Conservation (phyloP, 2,797 vertebrate genomes). For the Epinephelus awoara region DNA sequence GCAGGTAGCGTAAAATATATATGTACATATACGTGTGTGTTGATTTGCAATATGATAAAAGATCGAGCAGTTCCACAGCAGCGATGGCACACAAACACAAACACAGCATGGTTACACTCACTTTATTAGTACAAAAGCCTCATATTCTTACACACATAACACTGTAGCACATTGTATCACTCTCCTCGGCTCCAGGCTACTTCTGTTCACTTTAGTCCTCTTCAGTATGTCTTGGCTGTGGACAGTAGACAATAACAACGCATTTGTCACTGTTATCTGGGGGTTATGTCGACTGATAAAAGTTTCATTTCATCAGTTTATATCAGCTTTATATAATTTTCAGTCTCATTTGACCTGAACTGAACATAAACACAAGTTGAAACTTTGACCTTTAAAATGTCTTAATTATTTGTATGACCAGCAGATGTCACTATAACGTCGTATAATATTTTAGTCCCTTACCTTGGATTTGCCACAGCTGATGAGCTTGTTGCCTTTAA, state of each 20-base stretch:
- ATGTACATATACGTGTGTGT: background rate
- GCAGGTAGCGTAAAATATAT: too few species aligned
- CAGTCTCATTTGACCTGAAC: background rate
- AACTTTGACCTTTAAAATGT: background rate
- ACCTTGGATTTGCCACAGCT: conserved; percentile 81
- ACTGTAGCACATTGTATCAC: background rate
- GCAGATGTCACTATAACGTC: conserved; percentile 54
- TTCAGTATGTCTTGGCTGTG: conserved; percentile 57
- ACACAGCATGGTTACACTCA: conserved; percentile 11
- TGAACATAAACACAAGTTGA: background rate
- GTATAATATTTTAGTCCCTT: conserved; percentile 7
- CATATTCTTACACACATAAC: conserved; percentile 58
- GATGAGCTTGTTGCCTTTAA: conserved; percentile 78
- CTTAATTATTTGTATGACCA: conserved; percentile 32
- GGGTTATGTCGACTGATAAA: background rate
- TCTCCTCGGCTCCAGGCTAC: background rate
- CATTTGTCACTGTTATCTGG: background rate
- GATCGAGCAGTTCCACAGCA: background rate
- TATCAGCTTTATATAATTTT: background rate
- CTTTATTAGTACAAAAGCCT: conserved; percentile 74
- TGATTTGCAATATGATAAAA: background rate
- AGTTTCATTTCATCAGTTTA: background rate
- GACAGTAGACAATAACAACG: conserved; percentile 23
- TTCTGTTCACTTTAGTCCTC: conserved; percentile 50
- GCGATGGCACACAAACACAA: background rate